phyloP scores from a whole-genome alignment of 2,113 vertebrate genomes.

The Notarius lentiginosus region DNA sequence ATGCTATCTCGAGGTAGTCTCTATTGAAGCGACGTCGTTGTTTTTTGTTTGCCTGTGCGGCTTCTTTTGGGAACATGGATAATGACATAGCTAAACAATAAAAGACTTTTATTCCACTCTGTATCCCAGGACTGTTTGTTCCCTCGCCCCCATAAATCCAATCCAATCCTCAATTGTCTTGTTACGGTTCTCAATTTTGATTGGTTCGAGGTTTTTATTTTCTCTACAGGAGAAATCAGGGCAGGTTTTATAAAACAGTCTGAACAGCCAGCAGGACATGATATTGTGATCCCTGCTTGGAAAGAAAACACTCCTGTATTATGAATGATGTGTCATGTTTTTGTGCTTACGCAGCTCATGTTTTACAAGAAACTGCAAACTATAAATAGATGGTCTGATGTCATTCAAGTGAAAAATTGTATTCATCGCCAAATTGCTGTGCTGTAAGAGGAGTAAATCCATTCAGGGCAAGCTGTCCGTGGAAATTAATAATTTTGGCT shows the following conservation, averaged over 20 bases:
- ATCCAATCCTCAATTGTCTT: no score
- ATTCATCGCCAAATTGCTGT: background rate
- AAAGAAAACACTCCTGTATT: background rate
- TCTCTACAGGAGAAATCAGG: background rate
- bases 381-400: no score
- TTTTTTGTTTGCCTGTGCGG: constrained; percentile 93
- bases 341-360: no score
- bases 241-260: background rate
- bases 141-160: background rate
- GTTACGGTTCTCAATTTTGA: background rate
- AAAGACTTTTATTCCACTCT: constrained; percentile 95
- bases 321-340: background rate
- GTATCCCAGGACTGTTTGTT: constrained; percentile 25
- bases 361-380: no score
- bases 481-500: background rate
- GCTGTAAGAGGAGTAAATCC: background rate
- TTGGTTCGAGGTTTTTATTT: background rate
- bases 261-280: background rate
- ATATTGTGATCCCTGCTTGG: background rate
- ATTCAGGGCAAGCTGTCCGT: background rate
- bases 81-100: constrained; percentile 93
- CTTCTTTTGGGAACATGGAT: constrained; percentile 89
- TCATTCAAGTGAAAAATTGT: background rate
- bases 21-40: constrained; percentile 70
- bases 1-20: constrained; percentile 70